Base-by-base conservation (phyloP, 1,140 invertebrate species). In the Whitmania pigra region DNA sequence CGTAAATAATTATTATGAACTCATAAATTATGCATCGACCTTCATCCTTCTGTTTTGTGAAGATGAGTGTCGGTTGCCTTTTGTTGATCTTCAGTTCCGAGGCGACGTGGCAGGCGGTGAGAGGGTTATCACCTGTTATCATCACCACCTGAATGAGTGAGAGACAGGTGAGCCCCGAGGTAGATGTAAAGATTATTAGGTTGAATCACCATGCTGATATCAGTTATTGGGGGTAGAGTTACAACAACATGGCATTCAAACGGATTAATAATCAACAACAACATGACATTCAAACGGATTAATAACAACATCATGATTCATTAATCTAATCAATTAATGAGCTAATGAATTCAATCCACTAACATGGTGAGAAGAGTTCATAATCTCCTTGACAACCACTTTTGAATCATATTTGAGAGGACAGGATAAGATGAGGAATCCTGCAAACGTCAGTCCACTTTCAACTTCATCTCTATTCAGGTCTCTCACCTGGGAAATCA, bases 71-170 rank as follows among this genome's bases (percentile, higher is more conserved):
- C 40, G 85, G 81, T 77, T 89, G 89, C 76, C 87, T 88, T 31
- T 80, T 80, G 0, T 89, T 91, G 79, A 99, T 97, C 76, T 89
- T 88, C 36, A 99, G 82, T 81, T 97, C 93, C 78, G 89, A 89
- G 5, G 94, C 94, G 9, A 99, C 96, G 82, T 99, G 94, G 83
- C 96, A 99, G 25, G 97, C 97, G 0, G 97, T 99, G 53, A 99
- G 82, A 13, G 95, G 93, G 86, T 97, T 99, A 81, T 99, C 97
- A 60, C 97, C 97, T 27, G 97, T 99, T 53, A 99, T 99, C 94
- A 99, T 99, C 2, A 91, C 88, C 22, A 94, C 91, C 84, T 92
- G 85, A 67, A 79, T 17, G 29, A 31, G 11, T 7, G 1, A 25
- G 13, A 25, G 25, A 31, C 29, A 25, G 29, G 57, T 25, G 20